phyloP scores from a whole-genome alignment of 2,888 invertebrate genomes.

The Caenorhabditis plicata region DNA sequence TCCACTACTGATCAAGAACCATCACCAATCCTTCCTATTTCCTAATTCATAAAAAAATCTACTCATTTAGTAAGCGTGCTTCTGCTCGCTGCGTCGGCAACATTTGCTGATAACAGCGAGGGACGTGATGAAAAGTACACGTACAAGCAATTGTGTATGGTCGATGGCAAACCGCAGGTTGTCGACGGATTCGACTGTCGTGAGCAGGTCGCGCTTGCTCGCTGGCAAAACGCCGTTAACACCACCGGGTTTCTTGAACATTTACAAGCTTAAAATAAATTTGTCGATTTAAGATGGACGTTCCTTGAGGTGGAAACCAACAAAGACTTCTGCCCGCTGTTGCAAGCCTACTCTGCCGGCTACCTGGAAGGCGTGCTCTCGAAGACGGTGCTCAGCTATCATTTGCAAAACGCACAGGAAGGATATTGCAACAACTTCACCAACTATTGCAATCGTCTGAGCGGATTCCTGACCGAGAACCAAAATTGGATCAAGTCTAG shows the following conservation, averaged over 20 bases:
- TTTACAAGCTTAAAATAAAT: not conserved
- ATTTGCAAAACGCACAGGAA: conserved; percentile 48
- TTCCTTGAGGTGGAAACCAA: conserved; percentile 57
- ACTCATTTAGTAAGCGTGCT: conserved; percentile 8
- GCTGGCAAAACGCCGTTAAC: conserved; percentile 62
- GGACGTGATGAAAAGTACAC: conserved; percentile 56
- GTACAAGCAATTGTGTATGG: conserved; percentile 58
- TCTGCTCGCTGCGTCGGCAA: conserved; percentile 1
- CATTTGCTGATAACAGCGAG: conserved; percentile 16
- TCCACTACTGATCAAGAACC: too few relatives aligned
- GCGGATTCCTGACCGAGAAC: conserved; percentile 52
- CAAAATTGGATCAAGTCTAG: conserved; percentile 53
- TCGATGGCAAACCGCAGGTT: conserved; percentile 48
- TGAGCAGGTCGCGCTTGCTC: conserved; percentile 56
- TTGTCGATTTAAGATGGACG: conserved; percentile 40
- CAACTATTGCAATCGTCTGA: conserved; percentile 52
- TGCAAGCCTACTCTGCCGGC: conserved; percentile 63
- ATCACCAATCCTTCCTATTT: too few relatives aligned
- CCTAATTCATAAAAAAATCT: too few relatives aligned
- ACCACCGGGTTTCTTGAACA: conserved; percentile 45
- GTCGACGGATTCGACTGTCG: conserved; percentile 51
- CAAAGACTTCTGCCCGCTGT: conserved; percentile 38
- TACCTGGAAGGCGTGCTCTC: conserved; percentile 58
- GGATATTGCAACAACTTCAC: conserved; percentile 61
- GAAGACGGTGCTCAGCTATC: conserved; percentile 47